Evolutionary conservation across 2,888 invertebrate genomes (phyloP).

Genomic region (Conchocele bisecta): DNA sequence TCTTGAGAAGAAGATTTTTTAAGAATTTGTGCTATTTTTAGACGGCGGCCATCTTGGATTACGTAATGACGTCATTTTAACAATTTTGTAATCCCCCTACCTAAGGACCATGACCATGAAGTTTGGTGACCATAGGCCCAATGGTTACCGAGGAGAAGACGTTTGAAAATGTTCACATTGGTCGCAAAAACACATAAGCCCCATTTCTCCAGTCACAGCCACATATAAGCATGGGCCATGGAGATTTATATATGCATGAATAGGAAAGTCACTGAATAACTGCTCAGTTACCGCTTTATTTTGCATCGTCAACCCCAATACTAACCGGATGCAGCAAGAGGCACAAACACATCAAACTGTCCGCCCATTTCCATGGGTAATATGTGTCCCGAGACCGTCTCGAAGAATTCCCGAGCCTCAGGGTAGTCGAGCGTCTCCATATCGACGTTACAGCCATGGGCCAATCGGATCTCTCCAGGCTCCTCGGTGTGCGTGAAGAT

Average conservation of each 20-base stretch:
- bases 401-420: constrained; percentile 77
- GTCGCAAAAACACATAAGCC: too few species aligned
- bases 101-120: too few species aligned
- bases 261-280: neutral
- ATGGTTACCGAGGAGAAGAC: too few species aligned
- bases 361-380: constrained; percentile 74
- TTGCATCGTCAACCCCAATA: constrained; percentile 14
- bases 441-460: constrained; percentile 74
- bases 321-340: constrained; percentile 78
- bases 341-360: constrained; percentile 79
- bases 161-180: too few species aligned
- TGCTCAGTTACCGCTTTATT: neutral
- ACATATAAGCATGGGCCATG: neutral
- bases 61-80: too few species aligned
- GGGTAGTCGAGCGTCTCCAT: constrained; percentile 71
- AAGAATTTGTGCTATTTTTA: too few species aligned
- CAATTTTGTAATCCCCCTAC: too few species aligned
- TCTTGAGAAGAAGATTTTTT: too few species aligned
- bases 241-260: neutral
- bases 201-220: too few species aligned
- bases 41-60: too few species aligned
- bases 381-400: constrained; percentile 71
- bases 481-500: constrained; percentile 76
- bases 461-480: constrained; percentile 77
- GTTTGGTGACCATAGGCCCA: too few species aligned